Evolutionary conservation across 2,888 invertebrate genomes (phyloP), one percentile per base, ranked within the genome.

Genomic region (Pristionchus maxplancki): DNA sequence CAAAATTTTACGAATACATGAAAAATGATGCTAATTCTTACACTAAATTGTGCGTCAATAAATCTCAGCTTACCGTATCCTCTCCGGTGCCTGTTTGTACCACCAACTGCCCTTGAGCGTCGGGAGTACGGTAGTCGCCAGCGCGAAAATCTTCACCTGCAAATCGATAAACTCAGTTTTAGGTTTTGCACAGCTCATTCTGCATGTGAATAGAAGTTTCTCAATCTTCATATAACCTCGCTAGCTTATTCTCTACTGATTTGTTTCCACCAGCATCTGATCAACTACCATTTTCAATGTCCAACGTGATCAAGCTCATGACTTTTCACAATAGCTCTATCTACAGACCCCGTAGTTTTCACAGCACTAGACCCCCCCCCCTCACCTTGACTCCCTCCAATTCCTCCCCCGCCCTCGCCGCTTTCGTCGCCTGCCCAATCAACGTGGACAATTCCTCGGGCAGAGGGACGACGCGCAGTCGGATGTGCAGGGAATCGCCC

Each of bases 101-200:
- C 94, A 94, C 91, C 92, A 93, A n/a, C 93, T 91, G 84, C 94
- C 94, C 78, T 93, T 94, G 89, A 92, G 86, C 13, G 86, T 78
- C 13, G 93, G 92, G 58, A 94, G 90, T 9, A 87, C 87, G 67
- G 92, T 89, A 24, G 58, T 40, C 15, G 62, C 85, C 44, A 84
- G 24, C 11, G 37, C 13, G 28, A 85, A n/a, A 1, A 85, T 89
- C 40, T 89, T 88, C 64, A 81, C 31, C 48, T 89, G 83, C 31
- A 88, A 64, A 83, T 91, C 40, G 31, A 83, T 50, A 83, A 34
- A 1, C 28, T 4, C 50, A 24, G n/a, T 50, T n/a, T 17, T n/a
- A n/a, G n/a, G n/a, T n/a, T n/a, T n/a, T n/a, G n/a, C n/a, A n/a
- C n/a, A n/a, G 6, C 37, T 31, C 44, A 48, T 48, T 71, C 71